Conservation (phyloP, 2,797 vertebrate genomes). For the Spinus olivaceus region DNA sequence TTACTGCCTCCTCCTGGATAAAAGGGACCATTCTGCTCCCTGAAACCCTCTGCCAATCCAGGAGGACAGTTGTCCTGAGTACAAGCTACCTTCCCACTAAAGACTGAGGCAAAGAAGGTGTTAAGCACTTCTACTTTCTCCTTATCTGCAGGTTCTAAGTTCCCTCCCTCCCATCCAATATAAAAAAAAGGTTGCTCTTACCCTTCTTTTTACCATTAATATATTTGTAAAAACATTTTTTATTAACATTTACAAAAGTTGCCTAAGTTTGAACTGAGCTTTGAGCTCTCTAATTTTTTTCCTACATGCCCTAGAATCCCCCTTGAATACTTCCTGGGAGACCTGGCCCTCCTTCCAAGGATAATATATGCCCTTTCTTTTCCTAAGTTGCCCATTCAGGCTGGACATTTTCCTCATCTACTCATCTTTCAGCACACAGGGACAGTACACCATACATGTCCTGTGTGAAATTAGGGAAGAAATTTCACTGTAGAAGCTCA, state of each 20-base stretch:
- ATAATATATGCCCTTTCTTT: neutral
- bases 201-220: neutral
- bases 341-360: neutral
- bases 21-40: neutral
- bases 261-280: fast-evolving
- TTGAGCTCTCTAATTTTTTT: neutral
- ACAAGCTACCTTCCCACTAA: neutral
- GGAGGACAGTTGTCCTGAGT: neutral
- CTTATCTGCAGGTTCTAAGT: neutral
- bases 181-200: neutral
- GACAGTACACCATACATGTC: neutral
- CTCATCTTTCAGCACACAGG: neutral
- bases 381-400: neutral
- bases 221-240: neutral
- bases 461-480: neutral
- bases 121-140: neutral
- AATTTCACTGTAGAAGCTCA: neutral
- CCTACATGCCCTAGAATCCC: no score
- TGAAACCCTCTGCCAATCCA: no score
- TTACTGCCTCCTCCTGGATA: neutral
- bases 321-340: neutral
- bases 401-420: fast-evolving
- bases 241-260: neutral
- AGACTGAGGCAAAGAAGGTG: neutral
- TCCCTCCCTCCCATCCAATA: no score